A percentile compares a stretch with the other conserved stretches of the same genome.
These are phyloP conservation scores for Nyctereutes procyonoides DNA, from an alignment of 2,113 vertebrate species.

Conservation along the genomic window DNA sequence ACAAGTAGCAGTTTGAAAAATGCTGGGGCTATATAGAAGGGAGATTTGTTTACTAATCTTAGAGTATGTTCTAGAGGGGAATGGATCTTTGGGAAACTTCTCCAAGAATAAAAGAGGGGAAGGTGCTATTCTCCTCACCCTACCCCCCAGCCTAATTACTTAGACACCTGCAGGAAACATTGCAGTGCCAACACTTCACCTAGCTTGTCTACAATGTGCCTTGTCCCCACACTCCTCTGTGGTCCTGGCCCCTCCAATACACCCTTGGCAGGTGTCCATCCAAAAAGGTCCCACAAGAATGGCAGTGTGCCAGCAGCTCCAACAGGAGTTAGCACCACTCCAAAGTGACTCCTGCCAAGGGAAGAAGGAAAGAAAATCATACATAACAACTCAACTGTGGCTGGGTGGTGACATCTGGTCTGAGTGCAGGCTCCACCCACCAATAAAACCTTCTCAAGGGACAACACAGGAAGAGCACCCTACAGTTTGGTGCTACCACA, in stretches of 20 bases:
- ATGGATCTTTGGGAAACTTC: neutral
- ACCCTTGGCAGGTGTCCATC: neutral
- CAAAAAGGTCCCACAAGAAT: neutral
- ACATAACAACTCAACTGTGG: neutral
- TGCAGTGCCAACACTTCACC: neutral
- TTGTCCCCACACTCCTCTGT: neutral
- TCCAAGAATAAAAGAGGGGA: neutral
- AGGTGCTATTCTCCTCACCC: neutral
- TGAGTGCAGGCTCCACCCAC: neutral
- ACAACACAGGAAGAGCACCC: neutral
- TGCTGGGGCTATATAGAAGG: neutral
- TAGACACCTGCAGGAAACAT: neutral
- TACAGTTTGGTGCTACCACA: neutral
- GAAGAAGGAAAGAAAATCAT: neutral
- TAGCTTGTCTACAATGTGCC: neutral
- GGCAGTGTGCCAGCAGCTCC: neutral
- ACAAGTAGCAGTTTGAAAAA: neutral
- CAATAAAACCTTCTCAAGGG: neutral
- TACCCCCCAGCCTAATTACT: neutral
- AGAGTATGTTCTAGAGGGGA: neutral
- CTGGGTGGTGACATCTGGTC: neutral
- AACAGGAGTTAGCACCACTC: neutral
- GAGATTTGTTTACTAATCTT: neutral
- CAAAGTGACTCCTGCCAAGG: neutral
- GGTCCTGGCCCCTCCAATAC: neutral